These are phyloP conservation scores for Astropecten irregularis DNA, from an alignment of 53 echinoderm and acorn worm species.

Conservation along the genomic window DNA sequence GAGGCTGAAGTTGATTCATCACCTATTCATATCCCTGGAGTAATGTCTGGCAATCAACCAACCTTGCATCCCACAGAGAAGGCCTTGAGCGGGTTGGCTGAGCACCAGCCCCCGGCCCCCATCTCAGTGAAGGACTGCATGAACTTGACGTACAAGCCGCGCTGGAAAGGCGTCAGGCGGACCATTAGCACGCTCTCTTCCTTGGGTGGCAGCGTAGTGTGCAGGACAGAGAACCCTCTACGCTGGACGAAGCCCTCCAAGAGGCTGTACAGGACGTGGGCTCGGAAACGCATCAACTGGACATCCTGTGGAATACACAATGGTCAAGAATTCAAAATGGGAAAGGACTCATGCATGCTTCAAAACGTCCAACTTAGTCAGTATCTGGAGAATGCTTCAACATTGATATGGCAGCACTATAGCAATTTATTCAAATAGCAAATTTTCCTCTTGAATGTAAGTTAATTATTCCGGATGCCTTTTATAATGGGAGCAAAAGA, in stretches of 20 bases:
- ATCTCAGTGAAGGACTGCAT: constrained; percentile 96
- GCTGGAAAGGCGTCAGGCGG: constrained; percentile 88
- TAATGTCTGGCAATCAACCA: too few species aligned
- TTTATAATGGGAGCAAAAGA: too few species aligned
- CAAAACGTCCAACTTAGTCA: too few species aligned
- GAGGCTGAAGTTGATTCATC: too few species aligned
- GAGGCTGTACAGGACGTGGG: constrained; percentile 87
- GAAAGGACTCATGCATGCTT: too few species aligned
- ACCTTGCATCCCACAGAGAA: constrained; percentile 99
- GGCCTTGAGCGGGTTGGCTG: constrained; percentile 93
- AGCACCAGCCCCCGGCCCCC: constrained; percentile 94
- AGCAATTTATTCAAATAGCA: too few species aligned
- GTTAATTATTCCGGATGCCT: too few species aligned
- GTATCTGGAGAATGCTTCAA: too few species aligned
- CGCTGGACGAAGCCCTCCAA: constrained; percentile 93
- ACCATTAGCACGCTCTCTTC: constrained; percentile 89
- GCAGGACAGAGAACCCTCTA: constrained; percentile 81
- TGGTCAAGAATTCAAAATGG: not conserved
- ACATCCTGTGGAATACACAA: constrained; percentile 69
- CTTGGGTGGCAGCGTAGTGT: constrained; percentile 76
- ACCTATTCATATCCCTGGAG: too few species aligned
- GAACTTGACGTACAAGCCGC: constrained; percentile 87
- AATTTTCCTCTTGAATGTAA: too few species aligned
- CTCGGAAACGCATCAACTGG: constrained; percentile 86
- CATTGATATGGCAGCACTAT: too few species aligned